These are phyloP conservation scores for Nibea coibor DNA, from an alignment of 2,113 vertebrate genomes.

Conservation along the genomic window DNA sequence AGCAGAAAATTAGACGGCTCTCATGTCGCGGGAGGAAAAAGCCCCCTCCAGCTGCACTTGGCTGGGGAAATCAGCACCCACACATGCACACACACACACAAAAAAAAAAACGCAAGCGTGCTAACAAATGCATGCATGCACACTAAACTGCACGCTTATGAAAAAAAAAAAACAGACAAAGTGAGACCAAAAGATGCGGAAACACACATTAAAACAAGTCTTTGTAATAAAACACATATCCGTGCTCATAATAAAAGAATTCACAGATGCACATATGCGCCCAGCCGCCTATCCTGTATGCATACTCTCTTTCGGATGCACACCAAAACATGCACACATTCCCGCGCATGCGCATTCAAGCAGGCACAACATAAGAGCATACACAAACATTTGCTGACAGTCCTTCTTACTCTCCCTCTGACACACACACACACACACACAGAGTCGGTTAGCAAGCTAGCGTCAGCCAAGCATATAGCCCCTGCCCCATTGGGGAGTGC, in stretches of 20 bases:
- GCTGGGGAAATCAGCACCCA: constrained; percentile 68
- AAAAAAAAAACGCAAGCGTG: constrained; percentile 14
- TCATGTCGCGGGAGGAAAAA: constrained; percentile 68
- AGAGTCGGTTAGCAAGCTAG: constrained; percentile 61
- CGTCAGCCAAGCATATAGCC: constrained; percentile 71
- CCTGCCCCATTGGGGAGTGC: constrained; percentile 74
- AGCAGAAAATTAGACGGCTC: constrained; percentile 86
- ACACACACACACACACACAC: constrained; percentile 21
- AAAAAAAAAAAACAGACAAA: not conserved
- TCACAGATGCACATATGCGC: not conserved
- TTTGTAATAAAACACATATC: not conserved
- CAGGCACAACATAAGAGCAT: constrained; percentile 27
- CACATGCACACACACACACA: constrained; percentile 39
- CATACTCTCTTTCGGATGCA: not conserved
- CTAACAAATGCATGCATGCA: constrained; percentile 16
- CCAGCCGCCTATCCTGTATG: not conserved
- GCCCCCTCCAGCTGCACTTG: constrained; percentile 79
- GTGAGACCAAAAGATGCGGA: constrained; percentile 1
- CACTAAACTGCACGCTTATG: not conserved
- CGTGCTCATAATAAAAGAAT: not conserved
- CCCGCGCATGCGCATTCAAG: not conserved
- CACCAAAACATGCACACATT: constrained; percentile 19
- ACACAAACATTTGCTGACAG: constrained; percentile 48
- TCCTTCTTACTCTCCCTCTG: constrained; percentile 14
- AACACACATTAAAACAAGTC: constrained; percentile 1